Evolutionary conservation across 2,113 vertebrate species (phyloP).

Genomic region (Bombycilla garrulus): DNA sequence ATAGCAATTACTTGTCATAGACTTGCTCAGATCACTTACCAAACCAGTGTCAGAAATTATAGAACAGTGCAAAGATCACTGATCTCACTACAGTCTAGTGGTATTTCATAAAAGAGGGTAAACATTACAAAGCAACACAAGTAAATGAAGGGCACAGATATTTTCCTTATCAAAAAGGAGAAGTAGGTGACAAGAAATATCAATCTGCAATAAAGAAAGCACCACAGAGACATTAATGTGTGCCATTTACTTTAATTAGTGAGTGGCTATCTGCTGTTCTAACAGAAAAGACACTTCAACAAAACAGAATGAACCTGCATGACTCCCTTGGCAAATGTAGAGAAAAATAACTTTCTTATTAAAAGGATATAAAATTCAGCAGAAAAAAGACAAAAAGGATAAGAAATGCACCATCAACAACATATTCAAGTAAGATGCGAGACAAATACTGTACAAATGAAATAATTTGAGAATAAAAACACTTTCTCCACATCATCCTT

Average conservation of each 20-base stretch:
- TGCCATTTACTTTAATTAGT: conserved; percentile 32
- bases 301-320: neutral
- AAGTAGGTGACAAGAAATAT: neutral
- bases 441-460: neutral
- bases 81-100: neutral
- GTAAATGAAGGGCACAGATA: neutral
- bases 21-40: neutral
- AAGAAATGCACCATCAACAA: neutral
- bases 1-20: neutral
- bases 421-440: neutral
- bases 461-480: neutral
- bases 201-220: neutral
- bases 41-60: neutral
- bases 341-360: neutral
- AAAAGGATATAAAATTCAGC: neutral
- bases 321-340: neutral
- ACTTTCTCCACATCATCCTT: neutral
- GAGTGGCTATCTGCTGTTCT: neutral
- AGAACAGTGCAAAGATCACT: neutral
- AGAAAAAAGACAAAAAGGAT: neutral
- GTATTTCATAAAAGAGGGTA: neutral
- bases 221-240: neutral
- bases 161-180: neutral
- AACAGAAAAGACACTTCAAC: conserved; percentile 9
- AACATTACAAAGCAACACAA: neutral